A percentile compares a stretch with the other conserved stretches of the same genome.
Evolutionary conservation across 1,140 invertebrate genomes (phyloP).

Genomic region (Brachionus rubens): DNA sequence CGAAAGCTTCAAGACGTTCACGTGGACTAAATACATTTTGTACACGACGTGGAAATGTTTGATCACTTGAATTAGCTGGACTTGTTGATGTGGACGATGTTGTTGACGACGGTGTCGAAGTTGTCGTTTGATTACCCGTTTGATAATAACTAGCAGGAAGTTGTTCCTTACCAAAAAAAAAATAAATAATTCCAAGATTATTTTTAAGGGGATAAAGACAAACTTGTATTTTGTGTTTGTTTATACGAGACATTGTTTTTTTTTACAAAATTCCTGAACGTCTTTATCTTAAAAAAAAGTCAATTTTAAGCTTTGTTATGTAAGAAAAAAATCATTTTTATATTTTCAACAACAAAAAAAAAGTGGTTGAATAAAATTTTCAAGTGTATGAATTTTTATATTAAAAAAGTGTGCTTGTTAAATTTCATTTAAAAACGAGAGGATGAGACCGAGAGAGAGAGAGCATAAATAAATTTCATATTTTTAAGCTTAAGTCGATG

Average conservation of each 20-base stretch:
- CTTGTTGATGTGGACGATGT: background rate
- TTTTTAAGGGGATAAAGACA: too few relatives aligned
- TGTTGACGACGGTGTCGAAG: background rate
- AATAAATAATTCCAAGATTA: background rate
- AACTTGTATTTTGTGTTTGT: conserved; percentile 39
- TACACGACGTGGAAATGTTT: background rate
- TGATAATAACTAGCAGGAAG: background rate
- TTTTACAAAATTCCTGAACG: background rate
- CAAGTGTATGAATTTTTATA: too few relatives aligned
- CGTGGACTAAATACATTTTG: conserved; percentile 17
- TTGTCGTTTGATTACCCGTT: background rate
- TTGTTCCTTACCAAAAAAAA: background rate
- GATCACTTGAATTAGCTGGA: background rate
- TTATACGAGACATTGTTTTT: background rate
- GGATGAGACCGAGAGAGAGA: too few relatives aligned
- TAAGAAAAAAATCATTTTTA: too few relatives aligned
- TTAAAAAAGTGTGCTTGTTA: too few relatives aligned
- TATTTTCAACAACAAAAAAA: too few relatives aligned
- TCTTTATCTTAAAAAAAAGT: background rate
- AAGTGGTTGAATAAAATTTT: too few relatives aligned
- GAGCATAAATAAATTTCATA: too few relatives aligned
- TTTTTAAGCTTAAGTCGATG: too few relatives aligned
- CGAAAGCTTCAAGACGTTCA: conserved; percentile 30
- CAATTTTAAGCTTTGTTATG: background rate
- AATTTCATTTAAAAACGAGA: too few relatives aligned